Conservation (phyloP, 2,797 vertebrate genomes). For the Trachops cirrhosus region DNA sequence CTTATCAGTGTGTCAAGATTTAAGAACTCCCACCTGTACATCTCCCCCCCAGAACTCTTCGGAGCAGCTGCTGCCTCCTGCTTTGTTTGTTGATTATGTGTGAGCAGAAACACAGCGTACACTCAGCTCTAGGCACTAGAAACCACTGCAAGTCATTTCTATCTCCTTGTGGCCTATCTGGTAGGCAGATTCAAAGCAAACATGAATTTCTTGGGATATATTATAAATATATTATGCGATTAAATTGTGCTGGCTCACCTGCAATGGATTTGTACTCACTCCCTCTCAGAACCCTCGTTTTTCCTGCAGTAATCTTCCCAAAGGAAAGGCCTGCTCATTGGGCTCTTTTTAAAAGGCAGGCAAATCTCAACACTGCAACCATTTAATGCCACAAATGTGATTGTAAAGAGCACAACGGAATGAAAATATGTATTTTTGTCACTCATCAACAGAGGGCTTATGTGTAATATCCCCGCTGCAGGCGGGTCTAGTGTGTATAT, state of each 20-base stretch:
- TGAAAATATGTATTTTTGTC: slow-evolving; percentile 49
- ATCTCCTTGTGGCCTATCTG: slow-evolving; percentile 71
- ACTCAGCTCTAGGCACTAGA: slow-evolving; percentile 65
- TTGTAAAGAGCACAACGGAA: slow-evolving; percentile 58
- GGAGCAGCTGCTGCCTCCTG: slow-evolving; percentile 51
- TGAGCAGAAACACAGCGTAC: slow-evolving; percentile 55
- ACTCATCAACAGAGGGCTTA: slow-evolving; percentile 29
- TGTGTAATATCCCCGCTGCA: neutral
- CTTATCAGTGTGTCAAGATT: slow-evolving; percentile 72
- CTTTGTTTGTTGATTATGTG: slow-evolving; percentile 67
- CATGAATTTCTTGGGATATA: slow-evolving; percentile 80
- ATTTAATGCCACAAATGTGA: slow-evolving; percentile 58
- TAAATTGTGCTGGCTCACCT: slow-evolving; percentile 75
- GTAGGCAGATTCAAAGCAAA: slow-evolving; percentile 77
- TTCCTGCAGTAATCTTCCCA: slow-evolving; percentile 66
- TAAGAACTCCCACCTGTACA: slow-evolving; percentile 77
- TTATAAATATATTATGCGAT: slow-evolving; percentile 73
- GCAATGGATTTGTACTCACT: slow-evolving; percentile 70
- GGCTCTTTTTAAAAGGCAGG: slow-evolving; percentile 58
- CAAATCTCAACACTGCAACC: slow-evolving; percentile 64
- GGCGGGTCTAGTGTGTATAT: neutral
- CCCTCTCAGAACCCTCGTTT: slow-evolving; percentile 70
- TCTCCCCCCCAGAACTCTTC: slow-evolving; percentile 61
- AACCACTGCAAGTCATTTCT: slow-evolving; percentile 74
- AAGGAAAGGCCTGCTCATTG: slow-evolving; percentile 47